Percentiles rank a stretch among this genome's conserved stretches.
phyloP scores from a whole-genome alignment of 2,113 vertebrate genomes.

The Melanerpes formicivorus region DNA sequence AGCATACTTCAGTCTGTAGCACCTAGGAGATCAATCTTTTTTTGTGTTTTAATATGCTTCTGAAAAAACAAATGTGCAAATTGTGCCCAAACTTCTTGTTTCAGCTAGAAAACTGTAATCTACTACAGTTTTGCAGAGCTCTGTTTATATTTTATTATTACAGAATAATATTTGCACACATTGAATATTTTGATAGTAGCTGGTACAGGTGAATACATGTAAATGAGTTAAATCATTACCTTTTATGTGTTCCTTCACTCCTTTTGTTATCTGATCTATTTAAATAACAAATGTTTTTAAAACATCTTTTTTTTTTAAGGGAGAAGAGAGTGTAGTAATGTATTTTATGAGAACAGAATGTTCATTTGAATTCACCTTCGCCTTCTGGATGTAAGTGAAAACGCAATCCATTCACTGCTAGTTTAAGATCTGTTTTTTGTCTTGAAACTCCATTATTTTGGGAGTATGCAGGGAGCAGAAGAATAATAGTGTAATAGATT shows the following conservation, averaged over 20 bases:
- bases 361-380: background rate
- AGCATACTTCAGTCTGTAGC: background rate
- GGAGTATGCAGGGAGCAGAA: background rate
- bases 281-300: background rate
- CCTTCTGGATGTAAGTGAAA: background rate
- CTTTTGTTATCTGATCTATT: background rate
- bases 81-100: background rate
- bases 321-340: background rate
- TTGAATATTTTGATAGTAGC: background rate
- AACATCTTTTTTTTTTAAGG: rapidly evolving
- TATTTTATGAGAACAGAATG: background rate
- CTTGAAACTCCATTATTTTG: background rate
- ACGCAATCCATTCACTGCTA: background rate
- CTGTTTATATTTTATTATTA: background rate
- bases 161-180: background rate
- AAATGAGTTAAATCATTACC: background rate
- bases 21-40: background rate
- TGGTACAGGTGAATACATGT: background rate
- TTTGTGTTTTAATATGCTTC: background rate
- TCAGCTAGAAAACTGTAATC: background rate
- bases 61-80: background rate
- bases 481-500: background rate
- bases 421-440: background rate
- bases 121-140: background rate
- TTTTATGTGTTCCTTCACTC: background rate